phyloP scores from a whole-genome alignment of 2,113 vertebrate genomes.

The Bos javanicus region DNA sequence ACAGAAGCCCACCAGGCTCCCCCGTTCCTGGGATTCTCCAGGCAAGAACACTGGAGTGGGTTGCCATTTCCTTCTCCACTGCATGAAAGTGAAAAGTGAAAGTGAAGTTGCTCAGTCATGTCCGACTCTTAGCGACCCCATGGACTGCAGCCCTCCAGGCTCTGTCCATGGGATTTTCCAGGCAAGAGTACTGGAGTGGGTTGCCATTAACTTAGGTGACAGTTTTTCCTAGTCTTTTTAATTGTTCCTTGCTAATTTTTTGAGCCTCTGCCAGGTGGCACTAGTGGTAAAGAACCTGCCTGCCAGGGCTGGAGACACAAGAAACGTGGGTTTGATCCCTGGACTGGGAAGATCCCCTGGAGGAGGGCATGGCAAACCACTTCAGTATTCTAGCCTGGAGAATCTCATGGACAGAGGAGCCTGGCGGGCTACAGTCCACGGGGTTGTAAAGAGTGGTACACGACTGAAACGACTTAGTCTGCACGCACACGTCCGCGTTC shows the following conservation, averaged over 20 bases:
- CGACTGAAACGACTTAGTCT: rapidly evolving
- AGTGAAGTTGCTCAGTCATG: too few species aligned
- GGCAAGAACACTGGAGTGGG: too few species aligned
- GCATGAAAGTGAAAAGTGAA: too few species aligned
- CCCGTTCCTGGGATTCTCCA: too few species aligned
- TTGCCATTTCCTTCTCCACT: too few species aligned
- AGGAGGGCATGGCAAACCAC: neutral
- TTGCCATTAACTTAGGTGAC: too few species aligned
- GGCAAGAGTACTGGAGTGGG: too few species aligned
- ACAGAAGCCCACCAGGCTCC: too few species aligned
- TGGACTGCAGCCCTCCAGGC: too few species aligned
- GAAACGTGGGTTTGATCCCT: neutral
- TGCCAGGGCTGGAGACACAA: neutral
- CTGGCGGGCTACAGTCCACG: neutral
- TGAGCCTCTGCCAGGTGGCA: neutral
- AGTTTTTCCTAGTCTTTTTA: neutral
- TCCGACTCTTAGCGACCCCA: too few species aligned
- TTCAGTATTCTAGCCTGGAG: neutral
- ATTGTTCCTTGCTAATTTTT: neutral
- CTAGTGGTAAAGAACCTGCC: neutral
- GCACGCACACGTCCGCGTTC: neutral
- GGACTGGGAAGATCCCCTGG: neutral
- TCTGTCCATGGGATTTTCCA: too few species aligned
- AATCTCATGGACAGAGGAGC: neutral
- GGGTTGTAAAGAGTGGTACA: neutral